phyloP scores from a whole-genome alignment of 2,113 vertebrate species.

The Todiramphus saurophagus region DNA sequence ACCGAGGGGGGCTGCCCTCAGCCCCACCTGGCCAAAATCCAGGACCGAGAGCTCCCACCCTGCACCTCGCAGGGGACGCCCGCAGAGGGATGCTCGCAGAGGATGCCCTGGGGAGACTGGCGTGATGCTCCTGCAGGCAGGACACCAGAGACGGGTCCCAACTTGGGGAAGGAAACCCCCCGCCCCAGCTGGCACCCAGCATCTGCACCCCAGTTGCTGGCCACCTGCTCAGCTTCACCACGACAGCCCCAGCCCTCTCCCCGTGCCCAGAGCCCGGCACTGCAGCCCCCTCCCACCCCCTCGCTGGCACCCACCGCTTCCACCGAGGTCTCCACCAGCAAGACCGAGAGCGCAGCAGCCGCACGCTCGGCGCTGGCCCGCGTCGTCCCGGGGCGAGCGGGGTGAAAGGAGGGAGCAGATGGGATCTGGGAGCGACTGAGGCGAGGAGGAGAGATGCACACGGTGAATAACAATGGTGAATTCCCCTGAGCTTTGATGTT shows the following conservation, averaged over 20 bases:
- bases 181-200: neutral
- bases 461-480: conserved; percentile 36
- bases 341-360: neutral
- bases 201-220: fast-evolving
- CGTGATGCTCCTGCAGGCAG: neutral
- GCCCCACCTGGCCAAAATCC: fast-evolving
- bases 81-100: too few species aligned
- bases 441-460: neutral
- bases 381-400: neutral
- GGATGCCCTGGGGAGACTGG: too few species aligned
- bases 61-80: neutral
- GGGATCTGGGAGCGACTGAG: neutral
- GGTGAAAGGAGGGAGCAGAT: neutral
- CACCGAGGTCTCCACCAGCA: neutral
- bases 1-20: fast-evolving
- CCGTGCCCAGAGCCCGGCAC: neutral
- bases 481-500: conserved; percentile 43
- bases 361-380: fast-evolving
- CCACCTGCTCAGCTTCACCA: neutral
- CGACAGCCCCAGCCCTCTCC: too few species aligned
- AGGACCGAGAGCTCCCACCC: neutral
- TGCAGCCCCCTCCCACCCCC: fast-evolving
- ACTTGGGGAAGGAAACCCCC: too few species aligned
- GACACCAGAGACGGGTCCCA: neutral
- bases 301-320: neutral